A percentile compares a stretch with the other conserved stretches of the same genome.
These are phyloP conservation scores for Laothoe populi DNA, from an alignment of 2,888 invertebrate species.

Conservation along the genomic window DNA sequence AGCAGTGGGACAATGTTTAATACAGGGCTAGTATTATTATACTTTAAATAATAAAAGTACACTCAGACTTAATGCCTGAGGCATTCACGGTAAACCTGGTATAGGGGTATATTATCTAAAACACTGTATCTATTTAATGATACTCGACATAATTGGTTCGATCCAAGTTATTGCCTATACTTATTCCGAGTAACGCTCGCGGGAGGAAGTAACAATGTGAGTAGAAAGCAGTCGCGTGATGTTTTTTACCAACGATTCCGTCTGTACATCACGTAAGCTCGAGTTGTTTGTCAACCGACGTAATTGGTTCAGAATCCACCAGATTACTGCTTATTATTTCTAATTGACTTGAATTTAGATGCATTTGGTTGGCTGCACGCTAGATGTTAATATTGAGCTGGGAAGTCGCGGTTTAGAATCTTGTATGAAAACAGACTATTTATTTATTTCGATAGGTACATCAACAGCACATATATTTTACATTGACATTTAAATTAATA, in stretches of 20 bases:
- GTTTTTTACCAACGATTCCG: conserved; percentile 17
- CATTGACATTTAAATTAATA: too few relatives aligned
- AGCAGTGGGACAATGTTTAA: too few relatives aligned
- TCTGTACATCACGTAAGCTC: conserved; percentile 22
- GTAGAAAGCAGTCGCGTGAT: conserved; percentile 30
- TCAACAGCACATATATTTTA: too few relatives aligned
- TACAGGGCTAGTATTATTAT: too few relatives aligned
- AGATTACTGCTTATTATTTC: background rate
- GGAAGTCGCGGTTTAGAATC: background rate
- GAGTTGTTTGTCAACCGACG: conserved; percentile 10
- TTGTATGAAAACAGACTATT: background rate
- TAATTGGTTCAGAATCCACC: background rate
- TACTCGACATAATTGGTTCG: background rate
- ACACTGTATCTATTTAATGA: background rate
- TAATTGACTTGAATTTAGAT: background rate
- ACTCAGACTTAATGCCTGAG: too few relatives aligned
- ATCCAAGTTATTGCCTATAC: background rate
- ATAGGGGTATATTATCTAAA: background rate
- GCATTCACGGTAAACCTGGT: too few relatives aligned
- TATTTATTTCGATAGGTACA: too few relatives aligned
- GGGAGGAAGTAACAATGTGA: conserved; percentile 20
- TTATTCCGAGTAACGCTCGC: background rate
- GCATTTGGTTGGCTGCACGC: background rate
- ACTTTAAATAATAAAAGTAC: too few relatives aligned
- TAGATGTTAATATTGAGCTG: background rate